Base-by-base conservation (phyloP, 1,140 invertebrate genomes). In the Macrobrachium rosenbergii region DNA sequence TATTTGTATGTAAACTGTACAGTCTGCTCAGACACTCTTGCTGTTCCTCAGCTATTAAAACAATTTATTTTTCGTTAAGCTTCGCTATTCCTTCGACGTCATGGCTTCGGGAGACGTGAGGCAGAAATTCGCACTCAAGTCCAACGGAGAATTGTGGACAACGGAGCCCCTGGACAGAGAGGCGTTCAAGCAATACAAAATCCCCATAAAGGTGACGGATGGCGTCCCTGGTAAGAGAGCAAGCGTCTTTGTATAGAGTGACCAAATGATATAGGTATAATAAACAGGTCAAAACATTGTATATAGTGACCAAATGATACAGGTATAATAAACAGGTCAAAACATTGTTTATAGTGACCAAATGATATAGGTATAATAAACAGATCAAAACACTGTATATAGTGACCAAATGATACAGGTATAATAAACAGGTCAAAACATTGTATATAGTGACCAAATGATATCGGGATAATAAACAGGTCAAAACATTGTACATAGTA, bases 191-290 rank as follows among this genome's bases (percentile, higher is more conserved):
- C 45, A 59, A 6, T 87, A 87, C 58, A 63, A n/a, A 12, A 45
- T 87, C 0, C 84, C 84, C 2, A 80, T 87, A 0, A 45, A 80
- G 28, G 84, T 87, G 6, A 87, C 84, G 1, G 84, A 87, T 28
- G 84, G 84, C 16, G 58, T 60, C 3, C 52, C 14, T 23, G 63
- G 83, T 86, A 21, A 80, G 83, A 23, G 28, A 10, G 12, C 37
- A 73, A 37, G 14, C 14, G 1, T 19, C 69, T 23, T 23, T 14
- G 14, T 14, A 12, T 73, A 73, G 0, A 23, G 14, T 73, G 14
- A n/a, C n/a, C n/a, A n/a, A n/a, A n/a, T n/a, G n/a, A n/a, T n/a
- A n/a, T n/a, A n/a, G n/a, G n/a, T n/a, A n/a, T n/a, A n/a, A n/a
- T n/a, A n/a, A n/a, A n/a, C 37, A 14, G 21, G 21, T 73, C 14